phyloP scores from a whole-genome alignment of 1,140 invertebrate genomes.

The Lepidurus couesii region DNA sequence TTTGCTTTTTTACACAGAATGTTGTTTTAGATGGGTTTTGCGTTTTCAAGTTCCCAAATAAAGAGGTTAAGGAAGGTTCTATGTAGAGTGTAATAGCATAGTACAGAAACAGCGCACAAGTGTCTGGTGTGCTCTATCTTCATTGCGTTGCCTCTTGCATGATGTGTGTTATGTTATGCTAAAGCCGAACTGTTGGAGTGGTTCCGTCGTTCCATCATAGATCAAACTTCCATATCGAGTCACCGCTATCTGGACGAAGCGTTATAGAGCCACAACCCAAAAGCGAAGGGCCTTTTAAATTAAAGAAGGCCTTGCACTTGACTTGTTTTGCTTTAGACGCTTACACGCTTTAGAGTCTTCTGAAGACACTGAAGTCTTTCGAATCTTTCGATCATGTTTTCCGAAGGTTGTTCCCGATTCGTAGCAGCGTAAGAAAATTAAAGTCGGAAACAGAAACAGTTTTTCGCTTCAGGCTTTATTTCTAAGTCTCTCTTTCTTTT shows the following conservation, averaged over 20 bases:
- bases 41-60: not conserved
- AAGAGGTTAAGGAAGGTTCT: not conserved
- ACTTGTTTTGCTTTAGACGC: not conserved
- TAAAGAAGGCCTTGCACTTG: not conserved
- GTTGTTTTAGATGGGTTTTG: not conserved
- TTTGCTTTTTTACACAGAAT: not conserved
- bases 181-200: no score
- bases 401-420: not conserved
- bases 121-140: not conserved
- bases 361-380: no score
- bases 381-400: not conserved
- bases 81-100: not conserved
- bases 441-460: not conserved
- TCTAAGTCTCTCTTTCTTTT: not conserved
- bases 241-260: slow-evolving; percentile 1
- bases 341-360: no score
- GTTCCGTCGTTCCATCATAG: not conserved
- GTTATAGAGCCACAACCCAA: not conserved
- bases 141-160: not conserved
- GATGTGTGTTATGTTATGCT: no score
- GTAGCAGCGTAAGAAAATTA: not conserved
- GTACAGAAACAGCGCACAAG: not conserved
- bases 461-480: not conserved
- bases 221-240: not conserved
- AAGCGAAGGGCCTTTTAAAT: not conserved